Percentiles rank a stretch among this genome's conserved stretches.
Evolutionary conservation across 2,888 invertebrate genomes (phyloP).

Genomic region (Carpatolechia fugitivella): DNA sequence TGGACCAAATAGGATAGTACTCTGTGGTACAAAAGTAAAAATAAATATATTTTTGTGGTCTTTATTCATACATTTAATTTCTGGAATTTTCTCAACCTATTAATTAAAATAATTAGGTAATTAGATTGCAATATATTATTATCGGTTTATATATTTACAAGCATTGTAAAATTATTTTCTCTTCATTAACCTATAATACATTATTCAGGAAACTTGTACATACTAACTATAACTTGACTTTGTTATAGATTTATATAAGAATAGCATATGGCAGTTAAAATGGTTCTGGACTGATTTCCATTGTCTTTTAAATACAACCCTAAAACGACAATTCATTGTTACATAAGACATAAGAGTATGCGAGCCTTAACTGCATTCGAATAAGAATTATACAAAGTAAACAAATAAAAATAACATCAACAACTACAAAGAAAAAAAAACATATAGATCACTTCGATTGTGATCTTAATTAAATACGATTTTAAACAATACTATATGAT

Average conservation of each 20-base stretch:
- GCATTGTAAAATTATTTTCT: constrained; percentile 35
- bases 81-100: constrained; percentile 42
- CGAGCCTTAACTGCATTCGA: no score
- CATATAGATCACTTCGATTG: no score
- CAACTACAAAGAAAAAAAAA: neutral
- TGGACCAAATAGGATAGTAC: no score
- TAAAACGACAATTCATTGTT: constrained; percentile 22
- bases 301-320: constrained; percentile 34
- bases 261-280: constrained; percentile 41
- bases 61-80: no score
- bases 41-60: no score
- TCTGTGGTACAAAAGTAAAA: no score
- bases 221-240: constrained; percentile 44
- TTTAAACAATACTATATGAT: neutral
- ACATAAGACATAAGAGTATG: neutral
- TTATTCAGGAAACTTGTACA: constrained; percentile 29
- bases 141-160: constrained; percentile 43
- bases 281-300: constrained; percentile 26
- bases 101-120: constrained; percentile 39
- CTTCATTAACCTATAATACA: constrained; percentile 27
- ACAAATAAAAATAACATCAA: neutral
- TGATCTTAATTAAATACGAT: no score
- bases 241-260: constrained; percentile 33
- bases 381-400: no score
- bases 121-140: constrained; percentile 33